Evolutionary conservation across 1,140 invertebrate genomes (phyloP).

Genomic region (Coenobita brevimanus): DNA sequence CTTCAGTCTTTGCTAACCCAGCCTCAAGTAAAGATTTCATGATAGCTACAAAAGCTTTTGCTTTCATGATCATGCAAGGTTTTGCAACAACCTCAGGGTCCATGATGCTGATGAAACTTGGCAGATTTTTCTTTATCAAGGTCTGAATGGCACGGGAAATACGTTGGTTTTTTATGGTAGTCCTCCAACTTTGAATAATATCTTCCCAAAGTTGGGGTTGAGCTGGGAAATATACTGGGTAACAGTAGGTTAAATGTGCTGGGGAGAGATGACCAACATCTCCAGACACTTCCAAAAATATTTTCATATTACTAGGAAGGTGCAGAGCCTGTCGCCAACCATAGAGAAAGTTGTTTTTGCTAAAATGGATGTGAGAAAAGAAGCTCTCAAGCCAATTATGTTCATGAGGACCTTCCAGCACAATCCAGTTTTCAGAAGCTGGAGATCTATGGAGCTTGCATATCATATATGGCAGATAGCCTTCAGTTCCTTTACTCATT

Average conservation of each 20-base stretch:
- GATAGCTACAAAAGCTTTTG: conserved; percentile 54
- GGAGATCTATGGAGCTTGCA: conserved; percentile 4
- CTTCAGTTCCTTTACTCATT: conserved; percentile 8
- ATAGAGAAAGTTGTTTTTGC: conserved; percentile 27
- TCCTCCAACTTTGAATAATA: conserved; percentile 50
- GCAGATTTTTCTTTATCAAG: conserved; percentile 49
- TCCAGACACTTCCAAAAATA: conserved; percentile 43
- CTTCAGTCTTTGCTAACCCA: not conserved
- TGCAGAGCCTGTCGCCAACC: conserved; percentile 11
- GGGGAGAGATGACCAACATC: conserved; percentile 44
- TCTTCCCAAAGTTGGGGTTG: conserved; percentile 54
- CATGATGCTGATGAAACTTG: conserved; percentile 51
- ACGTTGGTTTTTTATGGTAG: conserved; percentile 25
- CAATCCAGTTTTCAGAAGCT: conserved; percentile 22
- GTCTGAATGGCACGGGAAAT: conserved; percentile 46
- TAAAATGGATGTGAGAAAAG: conserved; percentile 38
- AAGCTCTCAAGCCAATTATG: conserved; percentile 44
- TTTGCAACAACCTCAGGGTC: conserved; percentile 31
- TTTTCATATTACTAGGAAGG: conserved; percentile 39
- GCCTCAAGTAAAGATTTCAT: conserved; percentile 31
- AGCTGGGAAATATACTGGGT: conserved; percentile 21
- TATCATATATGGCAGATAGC: conserved; percentile 21
- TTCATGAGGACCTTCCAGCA: conserved; percentile 33
- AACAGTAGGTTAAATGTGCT: conserved; percentile 35
- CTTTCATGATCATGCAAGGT: conserved; percentile 53